Evolutionary conservation across 2,797 vertebrate genomes (phyloP), one percentile per base, ranked within the genome.

Genomic region (Peromyscus melanophrys): DNA sequence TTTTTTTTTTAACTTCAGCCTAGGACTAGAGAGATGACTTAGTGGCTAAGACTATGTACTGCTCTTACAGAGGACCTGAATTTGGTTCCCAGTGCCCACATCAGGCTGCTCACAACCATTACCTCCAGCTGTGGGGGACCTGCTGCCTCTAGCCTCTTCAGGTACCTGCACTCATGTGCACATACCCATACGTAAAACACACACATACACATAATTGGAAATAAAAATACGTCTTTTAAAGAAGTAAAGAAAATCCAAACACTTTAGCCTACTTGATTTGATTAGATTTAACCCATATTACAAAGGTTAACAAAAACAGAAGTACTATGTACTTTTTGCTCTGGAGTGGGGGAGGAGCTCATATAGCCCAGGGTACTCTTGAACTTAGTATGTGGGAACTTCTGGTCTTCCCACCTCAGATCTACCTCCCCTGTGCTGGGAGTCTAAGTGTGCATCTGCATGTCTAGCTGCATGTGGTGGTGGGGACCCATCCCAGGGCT

Each of bases 281-380:
- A 90, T 61, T 55, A 93, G 93, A 89, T n/a, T 55, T 55, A 93
- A 89, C n/a, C 93, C 49, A 76, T 63, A 94, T 29, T 31, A 84
- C 52, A 90, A 90, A 78, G 2, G 23, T 6, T 84, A 59, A 89
- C 7, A 14, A 89, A 80, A 92, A 63, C n/a, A 59, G 21, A 69
- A 89, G 31, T 65, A 27, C 69, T 49, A 65, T 65, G 40, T 21
- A 3, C 59, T 12, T 61, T 29, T 40, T 63, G 57, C 46, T 63
- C 46, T 65, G 27, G 59, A 84, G 34, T 4, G 3, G 69, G 40
- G 27, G 6, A 43, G 9, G 0, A 5, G 82, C 10, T 43, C 81
- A 29, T 10, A 14, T 5, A 61, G 80, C 57, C 13, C 57, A 31
- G 57, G 10, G 31, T 11, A 4, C 23, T 27, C 37, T 13, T 76